phyloP scores from a whole-genome alignment of 2,888 invertebrate genomes.

The Macrophya annulata region DNA sequence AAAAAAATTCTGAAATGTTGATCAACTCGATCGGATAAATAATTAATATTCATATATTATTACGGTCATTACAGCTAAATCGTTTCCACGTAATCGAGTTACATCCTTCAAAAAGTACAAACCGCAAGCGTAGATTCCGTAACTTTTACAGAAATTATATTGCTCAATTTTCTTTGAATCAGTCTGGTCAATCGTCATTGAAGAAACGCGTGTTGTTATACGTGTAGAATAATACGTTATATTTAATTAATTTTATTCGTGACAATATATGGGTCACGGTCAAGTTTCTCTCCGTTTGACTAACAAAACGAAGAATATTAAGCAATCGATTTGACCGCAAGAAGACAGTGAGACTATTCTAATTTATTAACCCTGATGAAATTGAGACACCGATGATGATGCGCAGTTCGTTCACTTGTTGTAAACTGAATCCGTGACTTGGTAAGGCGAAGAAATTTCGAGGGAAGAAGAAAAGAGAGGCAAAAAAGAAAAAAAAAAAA shows the following conservation, averaged over 20 bases:
- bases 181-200: neutral
- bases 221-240: neutral
- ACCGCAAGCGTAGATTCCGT: neutral
- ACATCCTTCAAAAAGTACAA: neutral
- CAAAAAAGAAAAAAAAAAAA: neutral
- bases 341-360: neutral
- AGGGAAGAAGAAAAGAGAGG: neutral
- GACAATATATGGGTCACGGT: slow-evolving; percentile 35
- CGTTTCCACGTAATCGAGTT: neutral
- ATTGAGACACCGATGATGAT: neutral
- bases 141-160: neutral
- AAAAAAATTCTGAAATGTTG: neutral
- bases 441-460: neutral
- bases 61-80: neutral
- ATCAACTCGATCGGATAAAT: neutral
- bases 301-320: slow-evolving; percentile 15
- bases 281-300: neutral
- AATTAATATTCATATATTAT: neutral
- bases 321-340: slow-evolving; percentile 6
- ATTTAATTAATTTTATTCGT: neutral
- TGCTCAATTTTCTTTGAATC: neutral
- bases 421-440: slow-evolving; percentile 3
- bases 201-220: neutral
- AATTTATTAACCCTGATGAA: slow-evolving; percentile 3
- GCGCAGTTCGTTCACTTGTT: no score